Conservation (phyloP, 1,140 invertebrate species). For the Whitmania pigra region DNA sequence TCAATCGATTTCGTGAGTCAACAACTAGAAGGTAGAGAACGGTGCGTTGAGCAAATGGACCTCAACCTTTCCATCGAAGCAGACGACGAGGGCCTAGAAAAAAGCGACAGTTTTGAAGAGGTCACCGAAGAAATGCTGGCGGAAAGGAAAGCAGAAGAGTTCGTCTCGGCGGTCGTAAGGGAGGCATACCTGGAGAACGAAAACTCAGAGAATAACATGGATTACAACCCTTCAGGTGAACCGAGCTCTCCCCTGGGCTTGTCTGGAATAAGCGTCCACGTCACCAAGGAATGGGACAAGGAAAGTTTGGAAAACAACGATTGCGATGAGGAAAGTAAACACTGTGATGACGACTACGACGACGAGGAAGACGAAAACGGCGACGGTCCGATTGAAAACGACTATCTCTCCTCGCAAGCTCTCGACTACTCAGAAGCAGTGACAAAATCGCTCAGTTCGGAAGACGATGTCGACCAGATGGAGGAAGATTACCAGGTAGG, state of each 20-base stretch:
- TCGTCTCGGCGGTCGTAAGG: conserved; percentile 23
- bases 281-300: not conserved
- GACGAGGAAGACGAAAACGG: conserved; percentile 26
- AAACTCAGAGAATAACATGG: not conserved
- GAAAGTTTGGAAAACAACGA: not conserved
- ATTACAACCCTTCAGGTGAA: not conserved
- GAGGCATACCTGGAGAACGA: conserved; percentile 24
- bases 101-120: conserved; percentile 39
- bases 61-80: conserved; percentile 5
- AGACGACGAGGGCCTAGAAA: conserved; percentile 28
- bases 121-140: conserved; percentile 38
- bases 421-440: conserved; percentile 43
- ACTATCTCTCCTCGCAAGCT: no score
- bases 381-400: not conserved
- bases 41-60: not conserved
- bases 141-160: conserved; percentile 24
- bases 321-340: conserved; percentile 17
- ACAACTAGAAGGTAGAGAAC: not conserved
- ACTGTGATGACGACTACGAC: conserved; percentile 16
- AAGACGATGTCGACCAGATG: conserved; percentile 7
- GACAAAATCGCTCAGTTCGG: conserved; percentile 30
- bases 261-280: not conserved
- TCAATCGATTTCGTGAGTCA: not conserved
- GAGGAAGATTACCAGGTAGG: not conserved
- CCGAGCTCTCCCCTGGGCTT: not conserved